These are phyloP conservation scores for Drosophila baimaii DNA, from an alignment of 1,140 invertebrate species.

Conservation along the genomic window DNA sequence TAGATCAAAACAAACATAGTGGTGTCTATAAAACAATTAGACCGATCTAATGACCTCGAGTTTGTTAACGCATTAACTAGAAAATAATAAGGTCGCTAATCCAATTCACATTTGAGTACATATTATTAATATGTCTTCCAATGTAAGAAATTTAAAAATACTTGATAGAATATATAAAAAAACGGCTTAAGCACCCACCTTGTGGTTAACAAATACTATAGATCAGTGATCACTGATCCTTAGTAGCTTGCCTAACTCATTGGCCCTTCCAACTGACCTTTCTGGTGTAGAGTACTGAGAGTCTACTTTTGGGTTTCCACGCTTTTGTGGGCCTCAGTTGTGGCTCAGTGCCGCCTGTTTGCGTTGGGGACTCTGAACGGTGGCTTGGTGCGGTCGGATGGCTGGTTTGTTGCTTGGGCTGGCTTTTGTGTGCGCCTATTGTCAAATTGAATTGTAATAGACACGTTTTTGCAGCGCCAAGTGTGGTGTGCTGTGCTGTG, in stretches of 20 bases:
- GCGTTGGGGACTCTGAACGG: slow-evolving; percentile 28
- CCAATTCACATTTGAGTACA: too few species aligned
- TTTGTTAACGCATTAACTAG: too few species aligned
- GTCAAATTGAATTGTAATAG: slow-evolving; percentile 83
- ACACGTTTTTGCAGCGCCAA: slow-evolving; percentile 71
- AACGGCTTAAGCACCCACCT: too few species aligned
- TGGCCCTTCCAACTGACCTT: neutral
- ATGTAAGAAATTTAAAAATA: too few species aligned
- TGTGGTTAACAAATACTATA: too few species aligned
- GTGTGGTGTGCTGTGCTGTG: slow-evolving; percentile 21
- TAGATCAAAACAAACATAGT: too few species aligned
- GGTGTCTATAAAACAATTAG: too few species aligned
- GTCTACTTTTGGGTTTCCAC: slow-evolving; percentile 51
- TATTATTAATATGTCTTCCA: too few species aligned
- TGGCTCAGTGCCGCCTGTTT: slow-evolving; percentile 20
- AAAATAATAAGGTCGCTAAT: too few species aligned
- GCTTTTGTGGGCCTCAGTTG: slow-evolving; percentile 27
- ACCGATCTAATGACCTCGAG: too few species aligned
- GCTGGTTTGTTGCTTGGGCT: slow-evolving; percentile 62
- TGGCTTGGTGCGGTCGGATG: slow-evolving; percentile 67
- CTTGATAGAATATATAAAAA: too few species aligned
- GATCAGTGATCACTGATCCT: neutral
- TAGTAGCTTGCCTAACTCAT: neutral
- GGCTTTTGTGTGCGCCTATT: slow-evolving; percentile 81
- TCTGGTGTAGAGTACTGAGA: slow-evolving; percentile 7